Evolutionary conservation across 2,888 invertebrate genomes (phyloP).

Genomic region (Drosophila picticornis): DNA sequence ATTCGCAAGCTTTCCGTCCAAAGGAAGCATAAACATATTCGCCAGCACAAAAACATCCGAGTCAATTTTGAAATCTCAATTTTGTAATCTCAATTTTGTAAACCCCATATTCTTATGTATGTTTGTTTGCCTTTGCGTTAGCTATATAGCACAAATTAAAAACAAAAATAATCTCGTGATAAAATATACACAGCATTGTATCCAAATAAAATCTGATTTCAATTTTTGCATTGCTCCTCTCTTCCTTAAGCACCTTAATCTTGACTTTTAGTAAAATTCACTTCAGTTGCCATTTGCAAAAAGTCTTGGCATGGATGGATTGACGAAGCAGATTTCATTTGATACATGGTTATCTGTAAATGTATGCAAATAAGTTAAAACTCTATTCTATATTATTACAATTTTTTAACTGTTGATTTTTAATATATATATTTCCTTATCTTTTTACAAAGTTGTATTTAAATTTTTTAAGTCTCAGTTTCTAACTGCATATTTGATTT

Average conservation of each 20-base stretch:
- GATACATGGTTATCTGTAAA: no score
- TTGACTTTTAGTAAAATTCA: not conserved
- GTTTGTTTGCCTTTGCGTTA: not conserved
- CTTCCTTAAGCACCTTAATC: not conserved
- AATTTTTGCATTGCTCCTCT: not conserved
- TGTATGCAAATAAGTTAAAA: no score
- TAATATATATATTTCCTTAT: no score
- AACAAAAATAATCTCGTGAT: constrained; percentile 17
- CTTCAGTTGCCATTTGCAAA: not conserved
- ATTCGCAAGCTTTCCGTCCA: constrained; percentile 52
- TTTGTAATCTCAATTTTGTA: constrained; percentile 49
- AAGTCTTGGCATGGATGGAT: not conserved
- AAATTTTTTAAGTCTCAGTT: no score
- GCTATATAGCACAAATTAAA: constrained; percentile 4
- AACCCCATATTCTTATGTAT: constrained; percentile 8
- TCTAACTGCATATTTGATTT: no score
- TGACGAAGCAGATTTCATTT: no score
- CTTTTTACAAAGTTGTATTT: no score
- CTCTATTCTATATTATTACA: no score
- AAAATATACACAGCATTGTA: constrained; percentile 12
- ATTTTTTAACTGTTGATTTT: no score
- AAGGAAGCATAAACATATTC: constrained; percentile 50
- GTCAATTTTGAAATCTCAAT: constrained; percentile 51
- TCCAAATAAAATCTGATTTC: constrained; percentile 1
- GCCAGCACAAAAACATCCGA: constrained; percentile 29